These are phyloP conservation scores for Symphodus melops DNA, from an alignment of 2,113 vertebrate species.

Conservation along the genomic window DNA sequence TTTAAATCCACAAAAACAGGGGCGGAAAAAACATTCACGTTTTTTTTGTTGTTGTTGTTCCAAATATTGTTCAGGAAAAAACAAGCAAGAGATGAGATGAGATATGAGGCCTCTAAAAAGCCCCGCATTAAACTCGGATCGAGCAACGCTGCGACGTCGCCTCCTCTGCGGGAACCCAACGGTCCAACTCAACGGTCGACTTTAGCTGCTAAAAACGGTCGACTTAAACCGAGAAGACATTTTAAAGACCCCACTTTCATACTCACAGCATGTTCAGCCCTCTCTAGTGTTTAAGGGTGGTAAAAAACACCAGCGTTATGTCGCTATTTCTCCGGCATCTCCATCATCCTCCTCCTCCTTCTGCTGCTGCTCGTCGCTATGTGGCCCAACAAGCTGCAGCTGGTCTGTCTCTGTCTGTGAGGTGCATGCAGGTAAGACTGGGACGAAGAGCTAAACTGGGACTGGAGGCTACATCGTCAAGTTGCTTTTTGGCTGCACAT, in stretches of 20 bases:
- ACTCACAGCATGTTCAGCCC: constrained; percentile 49
- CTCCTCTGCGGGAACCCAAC: constrained; percentile 1
- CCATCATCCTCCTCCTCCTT: constrained; percentile 43
- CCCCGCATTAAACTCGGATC: neutral
- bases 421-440: neutral
- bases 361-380: neutral
- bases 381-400: neutral
- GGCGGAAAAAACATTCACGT: rapidly evolving
- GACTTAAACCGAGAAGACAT: neutral
- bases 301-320: neutral
- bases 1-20: rapidly evolving
- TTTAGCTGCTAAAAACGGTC: neutral
- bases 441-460: too few relatives aligned
- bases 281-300: neutral
- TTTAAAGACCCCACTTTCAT: rapidly evolving
- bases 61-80: too few relatives aligned
- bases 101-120: neutral
- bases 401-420: neutral
- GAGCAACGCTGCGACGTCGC: neutral
- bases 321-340: constrained; percentile 35
- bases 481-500: neutral
- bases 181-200: constrained; percentile 31
- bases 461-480: too few relatives aligned
- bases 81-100: too few relatives aligned
- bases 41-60: too few relatives aligned